Conservation (phyloP, 2,113 vertebrate genomes). For the Montifringilla adamsi region DNA sequence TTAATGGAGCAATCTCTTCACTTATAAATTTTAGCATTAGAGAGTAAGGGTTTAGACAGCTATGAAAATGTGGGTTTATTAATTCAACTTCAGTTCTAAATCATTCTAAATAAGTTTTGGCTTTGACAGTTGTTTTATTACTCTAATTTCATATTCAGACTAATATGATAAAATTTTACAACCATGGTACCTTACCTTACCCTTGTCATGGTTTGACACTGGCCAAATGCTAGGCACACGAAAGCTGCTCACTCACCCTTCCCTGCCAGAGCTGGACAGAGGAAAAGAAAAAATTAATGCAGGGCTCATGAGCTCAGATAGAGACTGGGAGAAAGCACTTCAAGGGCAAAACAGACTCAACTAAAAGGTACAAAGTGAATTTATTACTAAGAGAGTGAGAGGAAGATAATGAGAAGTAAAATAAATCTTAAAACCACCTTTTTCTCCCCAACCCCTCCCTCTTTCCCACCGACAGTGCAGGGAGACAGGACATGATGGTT, state of each 20-base stretch:
- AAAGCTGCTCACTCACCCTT: rapidly evolving
- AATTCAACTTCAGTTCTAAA: background rate
- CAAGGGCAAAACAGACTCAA: background rate
- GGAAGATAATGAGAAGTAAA: background rate
- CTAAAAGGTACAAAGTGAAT: background rate
- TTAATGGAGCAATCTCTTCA: background rate
- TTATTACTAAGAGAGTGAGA: no score
- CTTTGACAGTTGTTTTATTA: background rate
- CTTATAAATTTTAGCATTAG: background rate
- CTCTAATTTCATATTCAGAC: background rate
- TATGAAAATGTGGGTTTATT: background rate
- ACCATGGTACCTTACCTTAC: background rate
- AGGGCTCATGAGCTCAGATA: no score
- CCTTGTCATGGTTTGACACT: background rate
- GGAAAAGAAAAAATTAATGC: background rate
- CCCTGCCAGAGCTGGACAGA: background rate
- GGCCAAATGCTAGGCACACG: background rate
- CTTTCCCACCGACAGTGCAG: rapidly evolving
- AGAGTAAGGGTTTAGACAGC: background rate
- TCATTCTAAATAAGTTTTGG: background rate
- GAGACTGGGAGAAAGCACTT: background rate
- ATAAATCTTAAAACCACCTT: no score
- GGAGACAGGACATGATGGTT: background rate
- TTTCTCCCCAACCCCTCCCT: background rate
- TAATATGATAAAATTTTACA: background rate